Conservation (phyloP, 2,113 vertebrate genomes). For the Gadus chalcogrammus region DNA sequence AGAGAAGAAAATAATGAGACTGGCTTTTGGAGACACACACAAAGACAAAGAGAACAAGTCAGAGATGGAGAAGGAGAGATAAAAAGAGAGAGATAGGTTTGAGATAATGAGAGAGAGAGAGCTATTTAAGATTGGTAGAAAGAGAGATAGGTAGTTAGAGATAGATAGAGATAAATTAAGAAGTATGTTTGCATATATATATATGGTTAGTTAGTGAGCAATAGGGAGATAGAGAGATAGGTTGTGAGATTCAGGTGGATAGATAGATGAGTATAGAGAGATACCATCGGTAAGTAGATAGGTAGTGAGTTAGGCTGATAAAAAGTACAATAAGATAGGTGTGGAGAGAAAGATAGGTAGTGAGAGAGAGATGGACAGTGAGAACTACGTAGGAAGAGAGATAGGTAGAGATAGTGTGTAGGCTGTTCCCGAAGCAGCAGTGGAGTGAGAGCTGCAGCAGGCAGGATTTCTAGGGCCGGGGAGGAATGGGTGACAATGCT, state of each 20-base stretch:
- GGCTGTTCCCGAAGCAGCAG: constrained; percentile 33
- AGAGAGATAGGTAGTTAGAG: too few relatives aligned
- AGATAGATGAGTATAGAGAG: neutral
- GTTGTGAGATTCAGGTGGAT: neutral
- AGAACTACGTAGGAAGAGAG: neutral
- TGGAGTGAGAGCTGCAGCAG: constrained; percentile 35
- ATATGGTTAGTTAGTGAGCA: neutral
- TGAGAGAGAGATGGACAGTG: constrained; percentile 6
- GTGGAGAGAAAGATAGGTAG: neutral
- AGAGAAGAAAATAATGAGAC: too few relatives aligned
- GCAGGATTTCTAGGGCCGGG: constrained; percentile 25
- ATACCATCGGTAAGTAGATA: neutral
- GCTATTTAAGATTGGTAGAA: too few relatives aligned
- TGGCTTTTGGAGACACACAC: too few relatives aligned
- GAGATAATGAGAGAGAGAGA: too few relatives aligned
- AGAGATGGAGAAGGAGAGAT: neutral
- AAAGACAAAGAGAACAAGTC: too few relatives aligned
- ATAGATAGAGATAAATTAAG: too few relatives aligned
- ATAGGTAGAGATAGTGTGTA: constrained; percentile 1
- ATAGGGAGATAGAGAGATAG: neutral
- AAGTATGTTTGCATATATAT: too few relatives aligned
- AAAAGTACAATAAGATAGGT: neutral
- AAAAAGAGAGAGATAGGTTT: neutral
- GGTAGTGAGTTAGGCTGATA: neutral
- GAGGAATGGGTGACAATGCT: constrained; percentile 46